Base-by-base conservation (phyloP, 2,888 invertebrate species). In the Drosophila silvestris region DNA sequence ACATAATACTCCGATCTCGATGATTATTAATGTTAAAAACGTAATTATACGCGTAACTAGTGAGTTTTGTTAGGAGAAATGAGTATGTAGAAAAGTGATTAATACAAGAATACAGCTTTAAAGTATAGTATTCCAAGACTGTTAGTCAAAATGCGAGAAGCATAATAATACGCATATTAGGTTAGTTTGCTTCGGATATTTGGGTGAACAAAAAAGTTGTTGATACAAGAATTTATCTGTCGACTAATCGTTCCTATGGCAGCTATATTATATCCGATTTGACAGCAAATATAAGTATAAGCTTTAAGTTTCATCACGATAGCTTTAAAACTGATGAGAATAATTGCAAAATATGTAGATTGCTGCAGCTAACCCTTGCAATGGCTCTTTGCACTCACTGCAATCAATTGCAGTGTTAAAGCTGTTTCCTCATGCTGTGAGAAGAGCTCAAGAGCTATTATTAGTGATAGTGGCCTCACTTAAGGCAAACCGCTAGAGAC, bases 391-490 rank as follows among this genome's bases (percentile, higher is more conserved):
- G 47, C 22, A 26, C 47, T 47, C 47, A 47, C 47, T 16, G 26
- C 16, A 47, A 47, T 47, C 14, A 47, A 26, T 47, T 47, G 47
- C 5, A 47, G 22, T 47, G 47, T 26, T 16, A 16, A 47, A 5
- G 47, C 47, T 9, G 9, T 47, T 26, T 47, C 26, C 47, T 16
- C 26, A 9, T 9, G 26, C 47, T 47, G 26, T 26, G 47, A 16
- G 47, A n/a, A n/a, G 14, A 39, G 37, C 57, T n/a, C 52, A 53
- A 57, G 69, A 39, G 16, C 26, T 39, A 60, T 66, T 52, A 56
- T 73, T 63, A 54, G 63, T 39, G 41, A n/a, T 22, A 28, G 30
- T 30, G 19, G 47, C 16, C 14, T 7, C 30, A 33, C 28, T 58
- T 44, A 26, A 2, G 26, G 47, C 41, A 22, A 44, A 58, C 22